These are phyloP conservation scores for Eudemis profundana DNA, from an alignment of 2,888 invertebrate genomes.

Conservation along the genomic window DNA sequence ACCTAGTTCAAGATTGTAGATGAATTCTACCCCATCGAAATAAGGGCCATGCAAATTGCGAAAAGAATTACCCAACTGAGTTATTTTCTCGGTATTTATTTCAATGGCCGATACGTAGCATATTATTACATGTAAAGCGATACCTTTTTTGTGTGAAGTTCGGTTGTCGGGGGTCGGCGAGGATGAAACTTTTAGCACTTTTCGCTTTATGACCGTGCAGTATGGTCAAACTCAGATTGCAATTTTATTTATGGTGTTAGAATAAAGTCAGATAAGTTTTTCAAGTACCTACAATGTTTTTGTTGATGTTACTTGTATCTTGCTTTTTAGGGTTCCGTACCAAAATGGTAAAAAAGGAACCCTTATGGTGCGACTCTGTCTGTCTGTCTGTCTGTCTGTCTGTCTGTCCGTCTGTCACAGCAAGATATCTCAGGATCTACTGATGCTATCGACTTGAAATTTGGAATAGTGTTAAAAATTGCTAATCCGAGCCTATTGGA, in stretches of 20 bases:
- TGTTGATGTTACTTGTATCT: too few species aligned
- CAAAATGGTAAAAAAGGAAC: too few species aligned
- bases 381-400: too few species aligned
- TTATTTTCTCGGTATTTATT: not conserved
- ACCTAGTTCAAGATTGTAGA: conserved; percentile 7
- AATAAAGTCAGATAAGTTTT: too few species aligned
- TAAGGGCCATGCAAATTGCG: not conserved
- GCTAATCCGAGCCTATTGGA: too few species aligned
- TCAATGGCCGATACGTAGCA: conserved; percentile 10
- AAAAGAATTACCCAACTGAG: not conserved
- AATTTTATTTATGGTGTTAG: not conserved
- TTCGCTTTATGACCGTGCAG: not conserved
- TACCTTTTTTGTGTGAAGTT: conserved; percentile 28
- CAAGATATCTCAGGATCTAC: too few species aligned
- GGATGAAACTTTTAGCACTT: conserved; percentile 8
- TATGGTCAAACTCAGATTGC: not conserved
- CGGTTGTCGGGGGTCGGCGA: conserved; percentile 12
- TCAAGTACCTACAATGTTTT: too few species aligned
- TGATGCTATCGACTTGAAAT: too few species aligned
- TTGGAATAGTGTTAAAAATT: too few species aligned
- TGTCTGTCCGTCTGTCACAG: too few species aligned
- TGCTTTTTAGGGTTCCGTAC: too few species aligned
- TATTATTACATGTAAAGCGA: not conserved
- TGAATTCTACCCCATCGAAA: conserved; percentile 6
- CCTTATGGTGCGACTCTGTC: too few species aligned